phyloP scores from a whole-genome alignment of 2,888 invertebrate species.

The Drosophila vallismaia region DNA sequence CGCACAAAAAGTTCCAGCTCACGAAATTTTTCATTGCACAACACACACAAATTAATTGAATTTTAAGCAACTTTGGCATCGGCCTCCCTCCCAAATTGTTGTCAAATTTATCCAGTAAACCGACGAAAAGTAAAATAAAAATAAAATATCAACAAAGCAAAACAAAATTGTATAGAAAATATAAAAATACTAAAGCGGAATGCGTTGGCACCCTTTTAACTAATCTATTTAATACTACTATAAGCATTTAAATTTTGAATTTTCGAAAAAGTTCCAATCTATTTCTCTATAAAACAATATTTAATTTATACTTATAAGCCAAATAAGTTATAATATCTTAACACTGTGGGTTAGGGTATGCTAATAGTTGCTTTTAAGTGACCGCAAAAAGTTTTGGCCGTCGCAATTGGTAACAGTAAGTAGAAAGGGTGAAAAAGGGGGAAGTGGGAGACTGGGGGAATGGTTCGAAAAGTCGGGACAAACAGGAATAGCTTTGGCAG shows the following conservation, averaged over 20 bases:
- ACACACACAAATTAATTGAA: conserved; percentile 73
- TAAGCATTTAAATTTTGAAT: too few relatives aligned
- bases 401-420: conserved; percentile 30
- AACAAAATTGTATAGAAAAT: conserved; percentile 1
- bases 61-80: conserved; percentile 69
- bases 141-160: conserved; percentile 9
- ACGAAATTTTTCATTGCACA: conserved; percentile 66
- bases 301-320: neutral
- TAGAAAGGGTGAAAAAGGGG: neutral
- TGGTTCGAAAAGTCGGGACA: neutral
- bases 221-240: too few relatives aligned
- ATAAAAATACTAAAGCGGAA: neutral
- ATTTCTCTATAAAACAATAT: neutral
- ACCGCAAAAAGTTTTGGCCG: conserved; percentile 44
- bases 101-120: conserved; percentile 59
- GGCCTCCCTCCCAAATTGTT: conserved; percentile 57
- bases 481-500: conserved; percentile 30
- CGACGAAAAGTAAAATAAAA: conserved; percentile 14
- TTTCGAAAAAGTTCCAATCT: too few relatives aligned
- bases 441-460: neutral
- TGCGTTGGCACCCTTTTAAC: too few relatives aligned
- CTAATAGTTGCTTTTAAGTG: conserved; percentile 24
- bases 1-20: conserved; percentile 63
- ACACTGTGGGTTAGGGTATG: conserved; percentile 41
- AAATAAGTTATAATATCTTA: neutral